These are phyloP conservation scores for Euphydryas editha DNA, from an alignment of 2,888 invertebrate species.

Conservation along the genomic window DNA sequence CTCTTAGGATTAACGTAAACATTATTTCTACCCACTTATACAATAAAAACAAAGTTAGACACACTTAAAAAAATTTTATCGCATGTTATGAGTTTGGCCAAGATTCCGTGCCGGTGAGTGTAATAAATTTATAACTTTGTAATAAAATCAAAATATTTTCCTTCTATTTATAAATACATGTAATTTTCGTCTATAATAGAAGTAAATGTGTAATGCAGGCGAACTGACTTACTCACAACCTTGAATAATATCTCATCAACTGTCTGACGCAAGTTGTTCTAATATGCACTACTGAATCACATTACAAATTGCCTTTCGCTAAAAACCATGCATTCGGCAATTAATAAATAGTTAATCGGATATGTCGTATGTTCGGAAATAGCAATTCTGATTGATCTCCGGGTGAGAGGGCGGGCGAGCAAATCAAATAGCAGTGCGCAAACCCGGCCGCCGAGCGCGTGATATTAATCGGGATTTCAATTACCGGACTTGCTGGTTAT, in stretches of 20 bases:
- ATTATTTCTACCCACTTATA: too few species aligned
- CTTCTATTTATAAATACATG: conserved; percentile 1
- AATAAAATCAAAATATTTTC: background rate
- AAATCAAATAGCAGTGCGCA: conserved; percentile 46
- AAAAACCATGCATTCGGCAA: conserved; percentile 34
- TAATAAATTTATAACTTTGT: too few species aligned
- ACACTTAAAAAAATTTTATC: too few species aligned
- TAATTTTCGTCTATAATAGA: conserved; percentile 2
- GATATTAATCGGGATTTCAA: conserved; percentile 36
- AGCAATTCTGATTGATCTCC: conserved; percentile 68
- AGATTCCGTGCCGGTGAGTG: too few species aligned
- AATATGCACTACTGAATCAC: conserved; percentile 33
- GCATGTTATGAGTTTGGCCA: too few species aligned
- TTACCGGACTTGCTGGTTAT: conserved; percentile 24
- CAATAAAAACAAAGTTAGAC: too few species aligned
- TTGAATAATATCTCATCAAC: conserved; percentile 10
- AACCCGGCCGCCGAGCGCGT: conserved; percentile 44
- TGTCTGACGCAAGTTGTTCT: conserved; percentile 15
- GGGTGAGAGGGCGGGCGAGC: conserved; percentile 46
- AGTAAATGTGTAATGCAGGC: conserved; percentile 2
- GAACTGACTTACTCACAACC: conserved; percentile 4
- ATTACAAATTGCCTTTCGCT: conserved; percentile 20
- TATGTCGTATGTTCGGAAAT: conserved; percentile 66
- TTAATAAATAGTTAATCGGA: conserved; percentile 41
- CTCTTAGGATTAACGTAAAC: too few species aligned